phyloP scores from a whole-genome alignment of 2,113 vertebrate genomes.

The Nyctibius bracteatus region DNA sequence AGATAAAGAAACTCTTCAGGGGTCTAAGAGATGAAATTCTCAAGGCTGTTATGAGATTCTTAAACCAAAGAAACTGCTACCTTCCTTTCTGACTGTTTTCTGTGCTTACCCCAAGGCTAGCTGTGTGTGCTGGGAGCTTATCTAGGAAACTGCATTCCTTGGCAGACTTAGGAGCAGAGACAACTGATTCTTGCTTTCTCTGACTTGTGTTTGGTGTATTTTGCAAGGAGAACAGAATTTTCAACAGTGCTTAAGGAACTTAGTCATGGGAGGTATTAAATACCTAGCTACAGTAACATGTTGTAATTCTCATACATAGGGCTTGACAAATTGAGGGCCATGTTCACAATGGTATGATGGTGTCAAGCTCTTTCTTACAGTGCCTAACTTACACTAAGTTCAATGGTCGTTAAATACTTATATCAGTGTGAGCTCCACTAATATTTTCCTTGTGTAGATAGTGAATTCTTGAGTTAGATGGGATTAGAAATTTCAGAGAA shows the following conservation, averaged over 20 bases:
- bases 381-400: neutral
- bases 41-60: neutral
- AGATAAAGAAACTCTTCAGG: neutral
- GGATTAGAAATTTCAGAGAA: neutral
- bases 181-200: neutral
- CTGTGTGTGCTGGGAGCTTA: neutral
- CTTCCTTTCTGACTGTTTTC: neutral
- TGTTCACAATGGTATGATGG: neutral
- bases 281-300: neutral
- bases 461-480: neutral
- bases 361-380: neutral
- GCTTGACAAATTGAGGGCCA: neutral
- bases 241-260: neutral
- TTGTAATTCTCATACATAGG: neutral
- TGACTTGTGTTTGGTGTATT: neutral
- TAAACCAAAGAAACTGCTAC: neutral
- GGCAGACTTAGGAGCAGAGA: neutral
- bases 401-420: neutral
- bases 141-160: neutral
- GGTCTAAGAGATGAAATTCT: neutral
- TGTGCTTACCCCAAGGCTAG: neutral
- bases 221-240: neutral
- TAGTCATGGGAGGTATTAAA: neutral
- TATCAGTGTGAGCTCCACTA: neutral
- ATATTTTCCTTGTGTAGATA: neutral